Percentiles rank a stretch among this genome's conserved stretches.
Conservation (phyloP, 1,140 invertebrate species). For the Tetragonula clypearis region DNA sequence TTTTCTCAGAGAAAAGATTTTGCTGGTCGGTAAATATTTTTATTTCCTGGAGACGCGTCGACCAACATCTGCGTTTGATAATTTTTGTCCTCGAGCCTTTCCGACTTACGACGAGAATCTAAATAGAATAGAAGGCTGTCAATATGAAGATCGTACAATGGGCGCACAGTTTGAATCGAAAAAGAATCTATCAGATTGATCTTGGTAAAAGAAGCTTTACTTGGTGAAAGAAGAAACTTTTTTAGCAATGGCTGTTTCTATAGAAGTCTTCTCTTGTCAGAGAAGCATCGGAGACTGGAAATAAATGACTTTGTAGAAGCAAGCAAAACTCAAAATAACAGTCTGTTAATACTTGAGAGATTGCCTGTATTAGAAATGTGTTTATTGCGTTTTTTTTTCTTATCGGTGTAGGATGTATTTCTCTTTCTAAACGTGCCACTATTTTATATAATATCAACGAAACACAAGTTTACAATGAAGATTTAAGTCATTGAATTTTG, state of each 20-base stretch:
- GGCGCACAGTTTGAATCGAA: constrained; percentile 79
- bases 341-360: constrained; percentile 87
- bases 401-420: not conserved
- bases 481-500: constrained; percentile 93
- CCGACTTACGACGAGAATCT: constrained; percentile 78
- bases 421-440: not conserved
- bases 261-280: constrained; percentile 58
- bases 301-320: constrained; percentile 84
- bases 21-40: constrained; percentile 94
- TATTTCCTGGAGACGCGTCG: constrained; percentile 85
- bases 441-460: constrained; percentile 88
- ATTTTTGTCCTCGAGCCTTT: constrained; percentile 83
- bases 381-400: constrained; percentile 81
- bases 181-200: constrained; percentile 87
- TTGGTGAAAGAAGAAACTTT: constrained; percentile 80
- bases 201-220: constrained; percentile 84
- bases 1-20: constrained; percentile 94
- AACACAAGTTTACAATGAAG: constrained; percentile 91
- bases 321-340: constrained; percentile 85
- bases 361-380: constrained; percentile 90
- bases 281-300: constrained; percentile 80
- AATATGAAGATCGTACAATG: constrained; percentile 75
- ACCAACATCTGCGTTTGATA: constrained; percentile 78
- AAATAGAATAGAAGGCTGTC: constrained; percentile 72
- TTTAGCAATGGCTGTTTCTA: constrained; percentile 81